A percentile compares a stretch with the other conserved stretches of the same genome.
These are phyloP conservation scores for Pteruthius melanotis DNA, from an alignment of 2,113 vertebrate genomes.

Conservation along the genomic window DNA sequence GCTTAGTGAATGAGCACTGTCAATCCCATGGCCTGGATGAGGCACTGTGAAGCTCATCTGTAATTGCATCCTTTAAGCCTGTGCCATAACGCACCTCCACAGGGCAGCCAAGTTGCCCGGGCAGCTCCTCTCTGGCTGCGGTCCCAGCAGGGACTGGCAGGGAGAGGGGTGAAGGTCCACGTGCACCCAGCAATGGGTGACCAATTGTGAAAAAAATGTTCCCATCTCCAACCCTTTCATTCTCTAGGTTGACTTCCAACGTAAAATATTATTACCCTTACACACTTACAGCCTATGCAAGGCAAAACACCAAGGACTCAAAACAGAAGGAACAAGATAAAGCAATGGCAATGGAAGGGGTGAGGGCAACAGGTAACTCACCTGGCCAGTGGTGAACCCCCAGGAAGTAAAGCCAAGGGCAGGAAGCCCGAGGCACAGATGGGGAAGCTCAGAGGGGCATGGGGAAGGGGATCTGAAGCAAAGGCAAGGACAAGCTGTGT, in stretches of 20 bases:
- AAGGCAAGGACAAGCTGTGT: background rate
- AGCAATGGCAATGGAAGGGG: background rate
- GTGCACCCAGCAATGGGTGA: background rate
- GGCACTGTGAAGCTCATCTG: background rate
- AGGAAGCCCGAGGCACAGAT: fast-evolving
- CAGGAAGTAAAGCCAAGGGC: background rate
- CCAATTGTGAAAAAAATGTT: background rate
- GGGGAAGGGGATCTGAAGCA: background rate
- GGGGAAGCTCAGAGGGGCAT: fast-evolving
- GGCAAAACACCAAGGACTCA: background rate
- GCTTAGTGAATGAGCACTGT: background rate
- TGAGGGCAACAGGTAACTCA: background rate
- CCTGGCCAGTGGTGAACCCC: background rate
- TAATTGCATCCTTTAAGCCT: background rate
- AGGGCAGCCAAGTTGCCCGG: background rate
- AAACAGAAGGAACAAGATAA: background rate
- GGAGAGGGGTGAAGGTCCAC: background rate
- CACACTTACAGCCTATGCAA: background rate
- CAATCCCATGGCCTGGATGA: background rate
- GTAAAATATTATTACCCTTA: background rate
- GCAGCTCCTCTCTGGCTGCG: background rate
- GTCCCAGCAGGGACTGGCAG: background rate
- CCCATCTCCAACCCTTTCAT: fast-evolving
- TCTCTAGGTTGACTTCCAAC: background rate
- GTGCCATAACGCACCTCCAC: background rate